Evolutionary conservation across 2,888 invertebrate species (phyloP), one percentile per base, ranked within the genome.

Genomic region (Heliconius ethilla): DNA sequence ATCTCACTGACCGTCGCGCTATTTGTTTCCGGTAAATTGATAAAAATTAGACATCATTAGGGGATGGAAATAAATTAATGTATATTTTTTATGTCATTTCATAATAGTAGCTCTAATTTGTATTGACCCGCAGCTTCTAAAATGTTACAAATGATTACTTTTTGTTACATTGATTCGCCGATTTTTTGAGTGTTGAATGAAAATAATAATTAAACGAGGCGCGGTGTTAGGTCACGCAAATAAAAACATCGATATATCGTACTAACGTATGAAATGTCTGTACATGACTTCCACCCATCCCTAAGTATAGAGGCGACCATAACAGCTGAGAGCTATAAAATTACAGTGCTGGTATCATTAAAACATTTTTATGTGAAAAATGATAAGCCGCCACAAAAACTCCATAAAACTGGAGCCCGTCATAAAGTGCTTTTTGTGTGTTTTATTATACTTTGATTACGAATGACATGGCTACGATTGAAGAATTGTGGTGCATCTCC

Each of bases 351-450:
- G 63, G 66, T 63, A 69, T 51, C 87, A 89, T 89, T 89, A 90
- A 88, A 88, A 75, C 82, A 85, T 83, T 85, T 90, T 92, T 91
- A 92, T 87, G 89, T 84, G 84, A 83, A 87, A 89, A 89, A 91
- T 91, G 89, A 91, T 91, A 90, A 91, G 89, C 89, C 87, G 87
- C 85, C 86, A 86, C 88, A 86, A 89, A 89, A 90, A 88, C 87
- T 84, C 85, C 83, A 90, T 90, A 89, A 91, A 91, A 87, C 84
- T 84, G 85, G 85, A 84, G 86, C 82, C 84, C 78, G 83, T 83
- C 85, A 85, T 90, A 81, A 81, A 82, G 76, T 82, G 78, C 79
- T 82, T 82, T 82, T 78, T 81, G 78, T 81, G 78, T 75, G 74
- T 82, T 81, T 82, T 82, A 82, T 82, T 81, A 74, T 78, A 65